Evolutionary conservation across 2,113 vertebrate genomes (phyloP).

Genomic region (Actinemys pallida): DNA sequence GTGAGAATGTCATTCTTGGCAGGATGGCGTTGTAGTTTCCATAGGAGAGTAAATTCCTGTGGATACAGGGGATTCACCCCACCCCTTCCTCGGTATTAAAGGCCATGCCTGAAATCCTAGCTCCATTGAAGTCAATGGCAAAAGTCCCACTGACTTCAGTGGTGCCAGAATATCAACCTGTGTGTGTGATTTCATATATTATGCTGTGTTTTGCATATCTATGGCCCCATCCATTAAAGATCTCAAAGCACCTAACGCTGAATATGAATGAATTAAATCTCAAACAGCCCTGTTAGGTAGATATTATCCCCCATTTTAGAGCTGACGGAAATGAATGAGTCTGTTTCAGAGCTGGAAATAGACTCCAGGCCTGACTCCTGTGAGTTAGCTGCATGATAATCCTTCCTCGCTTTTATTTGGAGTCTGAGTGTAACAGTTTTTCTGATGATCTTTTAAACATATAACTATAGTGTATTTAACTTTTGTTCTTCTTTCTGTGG

Average conservation of each 20-base stretch:
- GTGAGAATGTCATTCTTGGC: neutral
- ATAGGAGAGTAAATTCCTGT: neutral
- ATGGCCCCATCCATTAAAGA: neutral
- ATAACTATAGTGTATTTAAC: neutral
- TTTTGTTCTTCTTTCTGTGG: neutral
- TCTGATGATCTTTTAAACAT: neutral
- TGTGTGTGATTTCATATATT: neutral
- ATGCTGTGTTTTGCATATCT: neutral
- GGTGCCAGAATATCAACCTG: rapidly evolving
- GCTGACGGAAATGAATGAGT: rapidly evolving
- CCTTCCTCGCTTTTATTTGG: neutral
- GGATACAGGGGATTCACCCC: neutral
- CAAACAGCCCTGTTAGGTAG: neutral
- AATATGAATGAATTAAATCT: neutral
- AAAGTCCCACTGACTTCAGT: neutral
- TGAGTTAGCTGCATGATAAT: neutral
- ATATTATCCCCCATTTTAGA: neutral
- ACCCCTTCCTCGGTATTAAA: neutral
- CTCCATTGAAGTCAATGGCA: neutral
- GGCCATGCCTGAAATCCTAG: neutral
- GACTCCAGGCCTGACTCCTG: neutral
- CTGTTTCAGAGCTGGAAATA: neutral
- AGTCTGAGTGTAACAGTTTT: neutral
- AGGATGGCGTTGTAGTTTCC: neutral
- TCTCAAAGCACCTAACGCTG: neutral